Evolutionary conservation across 1,140 invertebrate genomes (phyloP).

Genomic region (Diuraphis noxia): DNA sequence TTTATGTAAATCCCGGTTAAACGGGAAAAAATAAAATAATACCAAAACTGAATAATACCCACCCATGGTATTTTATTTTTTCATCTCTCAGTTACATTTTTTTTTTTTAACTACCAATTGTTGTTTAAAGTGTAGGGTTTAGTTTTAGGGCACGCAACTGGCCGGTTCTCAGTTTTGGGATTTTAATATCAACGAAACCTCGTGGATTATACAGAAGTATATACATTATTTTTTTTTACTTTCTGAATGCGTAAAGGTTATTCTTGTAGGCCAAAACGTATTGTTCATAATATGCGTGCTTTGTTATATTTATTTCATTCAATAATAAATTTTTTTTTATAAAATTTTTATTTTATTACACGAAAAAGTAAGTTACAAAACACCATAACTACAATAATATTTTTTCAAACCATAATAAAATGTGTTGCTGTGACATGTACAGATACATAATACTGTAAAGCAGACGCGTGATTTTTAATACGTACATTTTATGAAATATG

Average conservation of each 20-base stretch:
- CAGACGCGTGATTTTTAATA: neutral
- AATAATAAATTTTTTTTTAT: conserved; percentile 2
- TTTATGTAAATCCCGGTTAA: conserved; percentile 46
- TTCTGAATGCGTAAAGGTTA: neutral
- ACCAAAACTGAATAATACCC: conserved; percentile 34
- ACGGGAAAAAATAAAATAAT: conserved; percentile 40
- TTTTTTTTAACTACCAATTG: conserved; percentile 25
- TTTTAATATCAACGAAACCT: conserved; percentile 25
- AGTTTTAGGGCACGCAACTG: neutral
- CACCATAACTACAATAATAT: neutral
- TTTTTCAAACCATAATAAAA: neutral
- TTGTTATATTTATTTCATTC: conserved; percentile 23
- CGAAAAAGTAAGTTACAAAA: neutral
- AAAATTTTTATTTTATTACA: conserved; percentile 17
- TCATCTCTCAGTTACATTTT: conserved; percentile 1
- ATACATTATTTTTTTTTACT: neutral
- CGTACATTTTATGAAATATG: neutral
- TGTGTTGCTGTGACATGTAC: neutral
- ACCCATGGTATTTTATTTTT: neutral
- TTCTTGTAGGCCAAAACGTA: neutral
- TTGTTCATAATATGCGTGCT: neutral
- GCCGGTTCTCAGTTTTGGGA: conserved; percentile 45
- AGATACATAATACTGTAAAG: neutral
- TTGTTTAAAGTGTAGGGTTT: conserved; percentile 38
- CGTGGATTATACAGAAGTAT: conserved; percentile 28